Base-by-base conservation (phyloP, 1,140 invertebrate genomes). In the Scaptomyza hsui region DNA sequence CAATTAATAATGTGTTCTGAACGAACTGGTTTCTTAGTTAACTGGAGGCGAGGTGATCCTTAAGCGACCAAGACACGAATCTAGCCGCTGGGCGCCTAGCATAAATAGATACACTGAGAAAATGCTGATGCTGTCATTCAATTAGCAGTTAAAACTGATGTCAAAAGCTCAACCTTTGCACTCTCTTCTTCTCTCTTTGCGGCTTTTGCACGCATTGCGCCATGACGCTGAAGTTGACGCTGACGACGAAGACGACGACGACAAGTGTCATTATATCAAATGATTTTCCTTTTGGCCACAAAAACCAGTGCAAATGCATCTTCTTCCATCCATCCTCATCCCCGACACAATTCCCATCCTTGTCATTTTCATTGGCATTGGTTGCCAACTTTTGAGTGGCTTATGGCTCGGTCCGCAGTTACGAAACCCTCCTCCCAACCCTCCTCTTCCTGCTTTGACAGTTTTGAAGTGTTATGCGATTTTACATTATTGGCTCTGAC, bases 211-310 rank as follows among this genome's bases (percentile, higher is more conserved):
- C 64, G 78, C 78, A 63, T 65, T 81, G 59, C 56, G 44, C 39
- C 63, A 56, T 81, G 63, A 51, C 56, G 61, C 15, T 21, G 51
- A 52, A 12, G 32, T 29, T 37, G 63, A 73, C 21, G 53, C 69
- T 57, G 62, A 86, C 69, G 77, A 86, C 81, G n/a, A 16, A 26
- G 63, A 73, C 21, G 53, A 72, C 61, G 62, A 86, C 69, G 77
- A 86, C 81, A 86, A 85, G 82, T 85, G 81, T 81, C 81, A 75
- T 86, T 85, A 86, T 86, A 77, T 74, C 81, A 80, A 86, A 82
- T 78, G 81, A 88, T 70, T 85, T 72, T 80, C 61, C 81, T 86
- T 77, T 69, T 86, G 75, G 73, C 78, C 60, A 67, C 56, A 80
- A 63, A 29, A 29, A 29, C 63, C 63, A 65, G 44, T 64, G 37